Evolutionary conservation across 1,140 invertebrate genomes (phyloP).

Genomic region (Manduca sexta): DNA sequence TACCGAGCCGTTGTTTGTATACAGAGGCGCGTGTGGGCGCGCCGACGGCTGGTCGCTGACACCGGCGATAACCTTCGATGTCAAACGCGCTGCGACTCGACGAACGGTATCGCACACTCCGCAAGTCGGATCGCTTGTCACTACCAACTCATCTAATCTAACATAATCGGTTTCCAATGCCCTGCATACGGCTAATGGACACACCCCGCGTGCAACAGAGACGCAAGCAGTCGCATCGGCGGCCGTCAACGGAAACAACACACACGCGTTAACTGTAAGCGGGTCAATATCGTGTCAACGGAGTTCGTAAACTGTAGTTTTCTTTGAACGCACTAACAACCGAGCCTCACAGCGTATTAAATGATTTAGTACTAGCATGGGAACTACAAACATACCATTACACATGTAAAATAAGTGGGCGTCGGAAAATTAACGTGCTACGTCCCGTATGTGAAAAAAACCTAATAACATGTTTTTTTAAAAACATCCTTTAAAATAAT

Average conservation of each 20-base stretch:
- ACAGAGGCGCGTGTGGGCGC: conserved; percentile 60
- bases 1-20: conserved; percentile 49
- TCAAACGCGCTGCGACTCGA: conserved; percentile 43
- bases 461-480: too few relatives aligned
- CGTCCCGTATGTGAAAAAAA: too few relatives aligned
- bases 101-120: conserved; percentile 39
- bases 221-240: not conserved
- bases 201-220: not conserved
- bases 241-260: not conserved
- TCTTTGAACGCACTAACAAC: too few relatives aligned
- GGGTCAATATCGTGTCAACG: conserved; percentile 1
- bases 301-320: not conserved
- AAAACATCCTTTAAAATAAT: too few relatives aligned
- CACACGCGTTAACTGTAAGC: not conserved
- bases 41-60: conserved; percentile 62
- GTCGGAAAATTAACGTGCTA: too few relatives aligned
- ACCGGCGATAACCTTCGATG: conserved; percentile 67
- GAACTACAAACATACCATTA: not conserved
- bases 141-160: not conserved
- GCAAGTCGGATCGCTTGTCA: conserved; percentile 7
- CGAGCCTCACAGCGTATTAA: too few relatives aligned
- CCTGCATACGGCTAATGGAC: not conserved
- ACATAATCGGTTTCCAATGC: not conserved
- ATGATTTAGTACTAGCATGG: not conserved
- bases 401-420: conserved; percentile 4